These are phyloP conservation scores for Lycorma delicatula DNA, from an alignment of 1,140 invertebrate genomes.

Conservation along the genomic window DNA sequence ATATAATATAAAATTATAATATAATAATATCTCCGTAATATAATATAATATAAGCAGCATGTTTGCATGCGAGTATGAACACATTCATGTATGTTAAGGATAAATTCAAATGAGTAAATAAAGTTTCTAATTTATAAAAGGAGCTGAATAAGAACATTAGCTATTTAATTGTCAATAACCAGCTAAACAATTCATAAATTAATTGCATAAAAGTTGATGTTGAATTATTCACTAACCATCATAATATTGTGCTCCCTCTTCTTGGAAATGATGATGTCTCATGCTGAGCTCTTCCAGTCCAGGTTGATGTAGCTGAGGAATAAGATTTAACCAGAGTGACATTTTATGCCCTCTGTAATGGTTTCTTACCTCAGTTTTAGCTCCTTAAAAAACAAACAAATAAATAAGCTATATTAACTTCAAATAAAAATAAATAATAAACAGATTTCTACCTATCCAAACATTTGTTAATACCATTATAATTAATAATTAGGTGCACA, in stretches of 20 bases:
- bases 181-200: no score
- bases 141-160: no score
- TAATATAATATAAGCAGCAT: no score
- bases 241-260: slow-evolving; percentile 57
- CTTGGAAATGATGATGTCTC: slow-evolving; percentile 66
- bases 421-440: not conserved
- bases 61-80: no score
- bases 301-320: slow-evolving; percentile 76
- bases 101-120: no score
- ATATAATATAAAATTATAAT: no score
- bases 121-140: no score
- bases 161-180: no score
- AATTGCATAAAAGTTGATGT: slow-evolving; percentile 1
- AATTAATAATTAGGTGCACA: no score
- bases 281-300: slow-evolving; percentile 62
- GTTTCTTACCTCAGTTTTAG: slow-evolving; percentile 59
- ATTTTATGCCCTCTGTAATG: slow-evolving; percentile 86
- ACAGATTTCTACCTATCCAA: not conserved
- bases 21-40: no score
- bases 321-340: slow-evolving; percentile 85
- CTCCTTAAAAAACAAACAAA: slow-evolving; percentile 39
- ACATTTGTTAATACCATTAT: no score
- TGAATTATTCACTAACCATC: slow-evolving; percentile 42
- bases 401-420: not conserved
- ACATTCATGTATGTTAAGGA: no score